Evolutionary conservation across 2,888 invertebrate species (phyloP), one percentile per base, ranked within the genome.

Genomic region (Synergus umbraculus): DNA sequence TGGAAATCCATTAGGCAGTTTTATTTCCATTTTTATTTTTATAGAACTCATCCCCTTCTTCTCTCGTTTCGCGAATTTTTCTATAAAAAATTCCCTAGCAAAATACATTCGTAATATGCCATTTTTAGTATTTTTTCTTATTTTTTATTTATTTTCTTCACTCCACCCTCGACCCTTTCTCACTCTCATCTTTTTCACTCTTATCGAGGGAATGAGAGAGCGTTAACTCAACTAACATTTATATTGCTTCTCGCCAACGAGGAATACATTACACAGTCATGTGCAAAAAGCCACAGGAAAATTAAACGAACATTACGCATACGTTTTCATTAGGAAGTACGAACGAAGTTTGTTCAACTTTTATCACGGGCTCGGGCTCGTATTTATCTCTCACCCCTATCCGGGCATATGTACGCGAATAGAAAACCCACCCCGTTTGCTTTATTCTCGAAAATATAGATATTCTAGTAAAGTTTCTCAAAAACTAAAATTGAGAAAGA

Each of bases 321-420:
- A 85, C 82, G 81, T 86, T 86, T 86, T 84, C 85, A 86, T 86
- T 85, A 84, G 80, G 83, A 84, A 79, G 76, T 79, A 82, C 81
- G 83, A 83, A 80, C 82, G 82, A 85, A 85, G 81, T 86, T 86
- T 86, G 83, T 82, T 78, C 80, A 82, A 82, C 82, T 84, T 85
- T 84, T 84, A 82, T 83, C 82, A 79, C 76, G 76, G 54, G 49
- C 69, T 54, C 37, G 69, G 37, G 49, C 69, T 54, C 69, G 49
- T 13, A 73, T 73, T 54, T 73, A 73, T 54, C 69, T 73, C n/a
- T 49, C 29, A 8, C 29, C 49, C 69, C 67, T 46, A 67, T 22
- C 46, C 13, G 18, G n/a, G 12, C n/a, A 37, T 0, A 49, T 10
- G 15, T 37, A 65, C 43, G 41, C 65, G 65, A 65, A n/a, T 41